These are phyloP conservation scores for Boloria euphrosyne DNA, from an alignment of 2,888 invertebrate genomes.

Conservation along the genomic window DNA sequence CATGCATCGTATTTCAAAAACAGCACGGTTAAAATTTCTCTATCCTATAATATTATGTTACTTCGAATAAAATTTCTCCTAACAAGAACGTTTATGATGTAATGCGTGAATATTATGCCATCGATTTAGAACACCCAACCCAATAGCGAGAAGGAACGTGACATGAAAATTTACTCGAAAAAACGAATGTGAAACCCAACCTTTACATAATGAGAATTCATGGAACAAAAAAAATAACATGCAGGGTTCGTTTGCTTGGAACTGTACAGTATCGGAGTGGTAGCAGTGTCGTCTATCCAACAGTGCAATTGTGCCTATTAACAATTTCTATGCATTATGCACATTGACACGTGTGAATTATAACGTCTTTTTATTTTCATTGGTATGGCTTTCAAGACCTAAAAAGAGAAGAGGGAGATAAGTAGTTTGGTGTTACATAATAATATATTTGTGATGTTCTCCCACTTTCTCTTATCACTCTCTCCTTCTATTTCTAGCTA, in stretches of 20 bases:
- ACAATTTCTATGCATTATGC: slow-evolving; percentile 58
- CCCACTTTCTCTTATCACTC: too few relatives aligned
- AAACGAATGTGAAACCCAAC: slow-evolving; percentile 39
- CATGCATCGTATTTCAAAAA: too few relatives aligned
- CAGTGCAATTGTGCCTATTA: slow-evolving; percentile 67
- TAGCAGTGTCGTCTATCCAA: slow-evolving; percentile 54
- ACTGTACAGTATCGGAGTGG: slow-evolving; percentile 25
- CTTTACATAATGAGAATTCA: slow-evolving; percentile 51
- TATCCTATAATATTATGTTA: not conserved
- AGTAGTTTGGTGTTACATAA: not conserved
- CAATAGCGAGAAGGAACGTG: slow-evolving; percentile 20
- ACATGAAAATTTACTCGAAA: slow-evolving; percentile 27
- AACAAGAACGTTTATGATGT: slow-evolving; percentile 6
- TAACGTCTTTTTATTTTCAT: slow-evolving; percentile 44
- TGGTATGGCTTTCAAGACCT: slow-evolving; percentile 43
- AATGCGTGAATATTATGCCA: slow-evolving; percentile 19
- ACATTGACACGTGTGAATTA: slow-evolving; percentile 53
- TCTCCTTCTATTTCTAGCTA: too few relatives aligned
- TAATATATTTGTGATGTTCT: not conserved
- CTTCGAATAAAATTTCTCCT: not conserved
- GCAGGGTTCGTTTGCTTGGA: slow-evolving; percentile 46
- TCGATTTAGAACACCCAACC: slow-evolving; percentile 14
- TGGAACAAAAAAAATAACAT: slow-evolving; percentile 58
- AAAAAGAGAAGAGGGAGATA: not conserved
- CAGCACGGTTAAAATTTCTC: not conserved